Base-by-base conservation (phyloP, 23 tunicate species). In the Trididemnum miniatum region DNA sequence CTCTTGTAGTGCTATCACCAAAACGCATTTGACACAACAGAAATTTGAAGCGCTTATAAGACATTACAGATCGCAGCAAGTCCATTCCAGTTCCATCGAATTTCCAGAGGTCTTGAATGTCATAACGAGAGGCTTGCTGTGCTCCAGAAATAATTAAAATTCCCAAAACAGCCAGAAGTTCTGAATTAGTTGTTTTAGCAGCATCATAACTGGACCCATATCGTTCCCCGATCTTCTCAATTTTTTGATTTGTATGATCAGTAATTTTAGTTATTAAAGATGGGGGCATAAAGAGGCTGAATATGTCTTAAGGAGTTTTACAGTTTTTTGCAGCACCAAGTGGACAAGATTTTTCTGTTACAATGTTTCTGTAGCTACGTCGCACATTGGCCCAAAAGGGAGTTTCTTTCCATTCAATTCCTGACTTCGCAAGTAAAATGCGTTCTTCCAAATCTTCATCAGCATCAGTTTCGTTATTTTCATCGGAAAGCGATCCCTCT, bases 61-160 rank as follows among this genome's bases (percentile, higher is more conserved):
- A 28, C 75, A 69, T 69, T 31, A 25, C 39, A 32, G 39, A 34
- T 31, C 75, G 75, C 20, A 69, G 26, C 37, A 69, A 32, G 38
- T 69, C 38, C 26, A 69, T 69, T 32, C 75, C 75, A 28, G 75
- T 69, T 32, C 75, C 38, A 69, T 34, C 75, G 31, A 26, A 44
- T 44, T 38, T 40, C 80, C 80, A 74, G 29, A 38, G 25, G 15
- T 40, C 80, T 12, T 15, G 44, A 71, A 71, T 18, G 39, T 32
- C 23, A 49, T 49, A 18, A 49, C 69, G 28, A 24, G 28, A 18
- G 27, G 28, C 24, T 23, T 62, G 28, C 28, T 49, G 25, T 62
- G 28, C 69, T 18, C 69, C 69, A 18, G 69, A 62, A 7, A 62
- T 18, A n/a, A 62, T 7, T 23, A 62, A 62, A 18, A 62, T 18